Evolutionary conservation across 1,140 invertebrate species (phyloP).

Genomic region (Pantala flavescens): DNA sequence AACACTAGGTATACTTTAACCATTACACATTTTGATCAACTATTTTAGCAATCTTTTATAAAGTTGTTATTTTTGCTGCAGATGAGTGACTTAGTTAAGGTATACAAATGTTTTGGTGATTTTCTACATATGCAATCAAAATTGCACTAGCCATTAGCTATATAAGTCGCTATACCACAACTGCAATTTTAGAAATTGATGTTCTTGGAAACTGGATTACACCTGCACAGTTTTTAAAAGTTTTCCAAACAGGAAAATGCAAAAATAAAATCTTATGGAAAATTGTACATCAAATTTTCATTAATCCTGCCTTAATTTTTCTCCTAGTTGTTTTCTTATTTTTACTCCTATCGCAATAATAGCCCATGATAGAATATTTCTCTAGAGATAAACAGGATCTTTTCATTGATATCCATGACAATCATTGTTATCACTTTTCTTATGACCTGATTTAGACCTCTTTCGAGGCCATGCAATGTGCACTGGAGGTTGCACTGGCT

Average conservation of each 20-base stretch:
- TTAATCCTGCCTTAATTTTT: not conserved
- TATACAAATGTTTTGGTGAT: too few species aligned
- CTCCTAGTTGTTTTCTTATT: not conserved
- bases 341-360: not conserved
- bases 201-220: not conserved
- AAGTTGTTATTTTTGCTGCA: too few species aligned
- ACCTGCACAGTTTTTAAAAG: not conserved
- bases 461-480: not conserved
- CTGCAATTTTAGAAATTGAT: not conserved
- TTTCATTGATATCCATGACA: not conserved
- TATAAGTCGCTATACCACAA: not conserved
- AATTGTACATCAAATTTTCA: not conserved
- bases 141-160: not conserved
- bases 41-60: too few species aligned
- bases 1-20: too few species aligned
- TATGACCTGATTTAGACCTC: not conserved
- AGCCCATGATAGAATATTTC: not conserved
- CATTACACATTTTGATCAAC: too few species aligned
- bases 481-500: not conserved
- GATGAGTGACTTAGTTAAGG: too few species aligned
- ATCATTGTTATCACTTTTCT: not conserved
- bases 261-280: slow-evolving; percentile 4
- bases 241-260: not conserved
- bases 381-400: not conserved
- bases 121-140: not conserved